A percentile compares a stretch with the other conserved stretches of the same genome.
Evolutionary conservation across 30 jellyfish, hydroid and myxozoan species (phyloP).

Genomic region (Catostylus mosaicus): DNA sequence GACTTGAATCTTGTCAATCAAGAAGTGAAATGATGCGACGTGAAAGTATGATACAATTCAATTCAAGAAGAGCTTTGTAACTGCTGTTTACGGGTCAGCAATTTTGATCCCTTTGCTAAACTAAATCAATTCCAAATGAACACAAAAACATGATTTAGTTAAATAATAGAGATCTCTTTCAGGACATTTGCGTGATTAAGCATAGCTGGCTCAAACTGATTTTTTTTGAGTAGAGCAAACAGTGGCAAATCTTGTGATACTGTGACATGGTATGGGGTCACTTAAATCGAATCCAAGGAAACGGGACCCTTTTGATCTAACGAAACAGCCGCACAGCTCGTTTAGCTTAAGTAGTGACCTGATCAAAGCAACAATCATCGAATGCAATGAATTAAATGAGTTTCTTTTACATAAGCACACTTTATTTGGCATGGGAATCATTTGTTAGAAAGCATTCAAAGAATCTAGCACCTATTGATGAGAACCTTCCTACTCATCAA

Average conservation of each 20-base stretch:
- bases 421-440: too few species aligned
- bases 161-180: slow-evolving; percentile 1
- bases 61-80: too few species aligned
- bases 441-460: too few species aligned
- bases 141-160: slow-evolving; percentile 15
- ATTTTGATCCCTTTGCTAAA: background rate
- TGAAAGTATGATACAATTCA: too few species aligned
- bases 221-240: slow-evolving; percentile 31
- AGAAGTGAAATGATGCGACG: too few species aligned
- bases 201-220: slow-evolving; percentile 36
- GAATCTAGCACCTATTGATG: too few species aligned
- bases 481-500: too few species aligned
- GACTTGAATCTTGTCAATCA: too few species aligned
- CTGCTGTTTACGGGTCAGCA: background rate
- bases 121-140: background rate
- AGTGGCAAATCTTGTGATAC: slow-evolving; percentile 30
- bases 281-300: slow-evolving; percentile 41
- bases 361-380: slow-evolving; percentile 1
- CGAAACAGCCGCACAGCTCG: slow-evolving; percentile 11
- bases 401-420: too few species aligned
- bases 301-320: slow-evolving; percentile 28
- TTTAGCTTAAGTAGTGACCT: slow-evolving; percentile 37
- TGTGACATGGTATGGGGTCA: slow-evolving; percentile 45
- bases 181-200: slow-evolving; percentile 40
- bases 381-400: background rate